Base-by-base conservation (phyloP, 2,797 vertebrate genomes). In the Muscicapa comitata region DNA sequence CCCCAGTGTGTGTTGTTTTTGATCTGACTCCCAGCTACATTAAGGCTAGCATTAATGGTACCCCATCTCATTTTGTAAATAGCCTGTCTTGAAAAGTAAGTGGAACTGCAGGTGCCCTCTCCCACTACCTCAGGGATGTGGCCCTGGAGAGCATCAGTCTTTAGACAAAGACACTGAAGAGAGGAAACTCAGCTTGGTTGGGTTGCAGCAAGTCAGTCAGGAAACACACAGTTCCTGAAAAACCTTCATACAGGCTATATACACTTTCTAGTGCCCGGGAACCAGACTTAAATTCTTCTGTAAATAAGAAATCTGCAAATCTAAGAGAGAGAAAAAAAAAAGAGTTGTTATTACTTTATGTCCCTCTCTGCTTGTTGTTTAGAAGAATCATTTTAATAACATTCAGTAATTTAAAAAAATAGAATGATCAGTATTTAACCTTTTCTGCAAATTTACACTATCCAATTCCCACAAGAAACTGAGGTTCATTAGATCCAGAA, bases 231-330 rank as follows among this genome's bases (percentile, higher is more conserved):
- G 98, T 99, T 88, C 99, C 99, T 1, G 98, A 99, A 92, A 99
- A 98, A 67, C 98, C 98, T 98, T 99, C 98, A 67, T 98, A 99
- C 94, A 99, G 98, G 94, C 98, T 99, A 97, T 98, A 99, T 86
- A 99, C 74, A 51, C 98, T 98, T 96, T 98, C 98, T 82, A 99
- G 88, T 8, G 98, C 98, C 47, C 93, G 97, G 42, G 98, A 99
- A 45, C 98, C 98, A 18, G 97, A 94, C 93, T 98, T 99, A 95
- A 99, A 99, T 96, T 99, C 98, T 94, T 99, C 98, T 4, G 98
- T 98, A 97, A 98, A 99, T 95, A 99, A 97, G 97, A 99, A 99
- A 90, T 99, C 98, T 40, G 98, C 98, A 98, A 99, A 99, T 98
- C 98, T 99, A 94, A 83, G 51, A 96, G 12, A 42, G 2, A 57